These are phyloP conservation scores for Troglohyphantes excavatus DNA, from an alignment of 2,888 invertebrate species.

Conservation along the genomic window DNA sequence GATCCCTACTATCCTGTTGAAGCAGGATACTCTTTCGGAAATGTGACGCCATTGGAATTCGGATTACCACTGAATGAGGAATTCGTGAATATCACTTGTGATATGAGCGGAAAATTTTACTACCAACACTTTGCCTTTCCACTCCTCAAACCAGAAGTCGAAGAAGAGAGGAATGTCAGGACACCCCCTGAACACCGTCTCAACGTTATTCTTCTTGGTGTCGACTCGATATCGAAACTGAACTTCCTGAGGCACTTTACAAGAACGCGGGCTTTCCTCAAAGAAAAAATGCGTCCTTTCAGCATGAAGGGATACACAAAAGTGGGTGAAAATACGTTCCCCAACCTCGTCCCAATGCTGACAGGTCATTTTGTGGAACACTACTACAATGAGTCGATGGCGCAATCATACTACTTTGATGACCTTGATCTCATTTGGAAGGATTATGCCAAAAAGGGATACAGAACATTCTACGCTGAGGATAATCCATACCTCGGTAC, in stretches of 20 bases:
- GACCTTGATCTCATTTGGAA: conserved; percentile 82
- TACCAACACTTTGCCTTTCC: conserved; percentile 56
- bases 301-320: conserved; percentile 88
- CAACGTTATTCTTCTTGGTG: conserved; percentile 90
- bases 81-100: conserved; percentile 62
- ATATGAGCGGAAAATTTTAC: conserved; percentile 22
- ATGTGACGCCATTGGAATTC: conserved; percentile 48
- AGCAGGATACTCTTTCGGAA: conserved; percentile 5
- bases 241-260: conserved; percentile 90
- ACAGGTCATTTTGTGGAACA: conserved; percentile 79
- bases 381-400: conserved; percentile 69
- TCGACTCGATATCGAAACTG: conserved; percentile 92
- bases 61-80: conserved; percentile 66
- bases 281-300: conserved; percentile 87
- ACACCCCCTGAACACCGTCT: conserved; percentile 81
- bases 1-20: background rate
- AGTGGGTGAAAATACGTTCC: conserved; percentile 84
- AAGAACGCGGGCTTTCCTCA: conserved; percentile 87
- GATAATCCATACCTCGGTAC: conserved; percentile 81
- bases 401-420: conserved; percentile 78
- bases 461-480: conserved; percentile 82
- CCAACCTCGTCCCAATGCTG: conserved; percentile 81
- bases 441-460: conserved; percentile 81
- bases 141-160: conserved; percentile 42
- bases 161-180: conserved; percentile 19